phyloP scores from a whole-genome alignment of 2,888 invertebrate genomes.

The Drosophila fulvimacula region DNA sequence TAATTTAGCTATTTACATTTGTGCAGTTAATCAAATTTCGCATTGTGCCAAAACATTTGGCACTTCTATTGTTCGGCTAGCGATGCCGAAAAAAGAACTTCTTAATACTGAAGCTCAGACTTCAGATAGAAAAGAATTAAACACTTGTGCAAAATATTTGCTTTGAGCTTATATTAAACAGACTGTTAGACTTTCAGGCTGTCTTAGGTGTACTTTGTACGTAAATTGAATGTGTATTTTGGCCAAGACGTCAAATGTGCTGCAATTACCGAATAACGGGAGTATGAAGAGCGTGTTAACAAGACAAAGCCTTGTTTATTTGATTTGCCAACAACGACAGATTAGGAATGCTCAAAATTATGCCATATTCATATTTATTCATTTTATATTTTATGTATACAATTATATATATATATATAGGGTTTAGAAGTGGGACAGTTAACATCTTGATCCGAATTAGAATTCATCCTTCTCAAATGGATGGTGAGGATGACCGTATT shows the following conservation, averaged over 20 bases:
- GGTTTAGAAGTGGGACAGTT: conserved; percentile 4
- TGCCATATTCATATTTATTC: conserved; percentile 24
- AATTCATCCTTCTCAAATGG: conserved; percentile 88
- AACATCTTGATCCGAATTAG: conserved; percentile 75
- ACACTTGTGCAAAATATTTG: conserved; percentile 74
- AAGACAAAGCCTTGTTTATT: conserved; percentile 50
- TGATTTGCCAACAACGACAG: conserved; percentile 13
- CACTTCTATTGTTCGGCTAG: conserved; percentile 47
- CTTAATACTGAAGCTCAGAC: conserved; percentile 14
- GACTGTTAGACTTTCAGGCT: conserved; percentile 16
- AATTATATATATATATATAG: conserved; percentile 1
- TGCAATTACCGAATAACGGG: conserved; percentile 21
- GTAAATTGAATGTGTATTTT: conserved; percentile 39
- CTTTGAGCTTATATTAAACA: conserved; percentile 59
- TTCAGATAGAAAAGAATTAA: conserved; percentile 24
- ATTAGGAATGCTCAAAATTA: conserved; percentile 9
- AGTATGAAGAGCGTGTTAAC: conserved; percentile 28
- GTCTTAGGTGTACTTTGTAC: conserved; percentile 59
- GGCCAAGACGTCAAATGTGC: conserved; percentile 40
- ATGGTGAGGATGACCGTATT: conserved; percentile 87
- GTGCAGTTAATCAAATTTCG: conserved; percentile 60
- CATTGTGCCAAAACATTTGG: conserved; percentile 70
- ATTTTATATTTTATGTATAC: conserved; percentile 24
- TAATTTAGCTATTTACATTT: conserved; percentile 61
- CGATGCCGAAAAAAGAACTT: conserved; percentile 19